Evolutionary conservation across 2,797 vertebrate genomes (phyloP), one percentile per base, ranked within the genome.

Genomic region (Sorex maritimensis): DNA sequence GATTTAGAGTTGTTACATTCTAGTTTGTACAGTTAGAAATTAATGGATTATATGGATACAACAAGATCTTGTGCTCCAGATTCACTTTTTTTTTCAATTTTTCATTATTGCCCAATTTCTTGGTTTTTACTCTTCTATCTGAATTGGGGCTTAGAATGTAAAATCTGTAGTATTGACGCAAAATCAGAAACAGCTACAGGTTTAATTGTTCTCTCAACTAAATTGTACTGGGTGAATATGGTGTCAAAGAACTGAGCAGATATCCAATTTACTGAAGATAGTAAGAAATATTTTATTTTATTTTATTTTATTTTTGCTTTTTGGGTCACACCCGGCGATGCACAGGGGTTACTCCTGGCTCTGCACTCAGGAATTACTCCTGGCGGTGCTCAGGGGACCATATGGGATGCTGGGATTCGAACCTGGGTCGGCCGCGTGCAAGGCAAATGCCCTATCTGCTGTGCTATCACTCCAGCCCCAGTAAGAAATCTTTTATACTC

Each of bases 11-110:
- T 79, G 75, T 52, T 8, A 52, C 10, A 52, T 52, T 11, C 49
- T 65, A 52, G 55, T 10, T 78, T 89, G 85, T 73, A 49, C 78
- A 38, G 41, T 73, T 38, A 84, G 78, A 72, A 61, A 81, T 68
- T 65, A 41, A 61, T 9, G 15, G 44, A 28, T 3, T 74, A 6
- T 82, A 55, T 13, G 19, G 34, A 58, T 21, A 81, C 65, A 74
- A 41, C 28, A 34, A 84, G 8, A 67, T 81, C 28, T 77, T 58
- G 65, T 21, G 44, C 44, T 88, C 13, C 41, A 82, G 15, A 41
- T 52, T 28, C 10, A 81, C n/a, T 63, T 67, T 80, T 58, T 58
- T 21, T 74, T 73, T 34, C 23, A 79, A 2, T 38, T 69, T 6
- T 74, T 38, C 21, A 46, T 55, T 72, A 8, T 44, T 67, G 58